Evolutionary conservation across 2,888 invertebrate genomes (phyloP).

Genomic region (Galerucella calmariensis): DNA sequence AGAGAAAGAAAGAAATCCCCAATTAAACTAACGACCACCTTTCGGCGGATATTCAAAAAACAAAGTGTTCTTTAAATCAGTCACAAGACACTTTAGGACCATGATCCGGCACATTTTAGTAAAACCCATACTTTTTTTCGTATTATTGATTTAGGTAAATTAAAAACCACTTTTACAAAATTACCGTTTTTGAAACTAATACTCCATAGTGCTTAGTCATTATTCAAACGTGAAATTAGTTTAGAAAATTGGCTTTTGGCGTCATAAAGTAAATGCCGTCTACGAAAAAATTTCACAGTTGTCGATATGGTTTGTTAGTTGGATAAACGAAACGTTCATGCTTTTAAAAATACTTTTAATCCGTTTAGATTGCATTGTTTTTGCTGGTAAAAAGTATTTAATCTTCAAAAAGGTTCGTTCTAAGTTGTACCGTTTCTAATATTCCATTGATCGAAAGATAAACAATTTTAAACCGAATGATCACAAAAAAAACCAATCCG

Average conservation of each 20-base stretch:
- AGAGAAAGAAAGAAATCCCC: constrained; percentile 36
- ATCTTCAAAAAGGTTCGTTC: constrained; percentile 8
- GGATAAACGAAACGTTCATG: constrained; percentile 51
- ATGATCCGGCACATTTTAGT: constrained; percentile 53
- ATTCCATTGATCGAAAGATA: constrained; percentile 13
- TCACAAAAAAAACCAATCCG: constrained; percentile 6
- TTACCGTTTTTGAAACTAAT: constrained; percentile 51
- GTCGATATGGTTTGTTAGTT: constrained; percentile 53
- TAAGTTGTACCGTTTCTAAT: constrained; percentile 15
- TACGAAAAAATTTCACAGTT: constrained; percentile 55
- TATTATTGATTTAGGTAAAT: constrained; percentile 55
- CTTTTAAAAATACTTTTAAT: constrained; percentile 42
- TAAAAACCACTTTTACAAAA: constrained; percentile 55
- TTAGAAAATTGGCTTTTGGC: constrained; percentile 54
- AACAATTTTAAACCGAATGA: constrained; percentile 9
- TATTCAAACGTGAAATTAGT: constrained; percentile 54
- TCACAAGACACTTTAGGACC: constrained; percentile 50
- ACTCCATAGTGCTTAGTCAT: constrained; percentile 52
- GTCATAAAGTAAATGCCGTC: constrained; percentile 54
- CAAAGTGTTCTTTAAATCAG: constrained; percentile 51
- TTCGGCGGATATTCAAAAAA: constrained; percentile 52
- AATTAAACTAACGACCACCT: constrained; percentile 53
- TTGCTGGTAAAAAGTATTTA: constrained; percentile 30
- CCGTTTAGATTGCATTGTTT: constrained; percentile 45
- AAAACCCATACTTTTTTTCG: constrained; percentile 47